Conservation (phyloP, 2,797 vertebrate genomes). For the Bradypus variegatus region DNA sequence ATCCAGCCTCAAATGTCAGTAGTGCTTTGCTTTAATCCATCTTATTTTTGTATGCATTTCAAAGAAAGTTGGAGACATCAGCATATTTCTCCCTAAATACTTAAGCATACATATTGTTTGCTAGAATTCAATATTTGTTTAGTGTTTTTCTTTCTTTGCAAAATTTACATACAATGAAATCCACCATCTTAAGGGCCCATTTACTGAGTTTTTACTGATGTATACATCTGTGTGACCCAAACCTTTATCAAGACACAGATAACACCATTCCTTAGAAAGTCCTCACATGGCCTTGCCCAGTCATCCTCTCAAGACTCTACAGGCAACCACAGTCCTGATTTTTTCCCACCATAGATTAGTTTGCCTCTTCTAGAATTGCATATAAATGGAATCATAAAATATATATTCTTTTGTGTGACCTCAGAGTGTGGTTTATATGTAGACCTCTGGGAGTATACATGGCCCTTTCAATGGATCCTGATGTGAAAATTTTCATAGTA, state of each 20-base stretch:
- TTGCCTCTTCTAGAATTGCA: not conserved
- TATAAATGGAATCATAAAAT: not conserved
- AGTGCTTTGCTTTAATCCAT: not conserved
- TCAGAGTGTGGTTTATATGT: not conserved
- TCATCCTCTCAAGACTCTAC: fast-evolving
- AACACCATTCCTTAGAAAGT: not conserved
- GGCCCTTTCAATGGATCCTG: not conserved
- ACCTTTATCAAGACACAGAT: not conserved
- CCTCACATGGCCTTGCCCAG: not conserved
- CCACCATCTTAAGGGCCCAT: not conserved
- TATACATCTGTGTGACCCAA: no score
- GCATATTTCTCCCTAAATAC: not conserved
- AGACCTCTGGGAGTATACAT: not conserved
- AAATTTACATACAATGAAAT: not conserved
- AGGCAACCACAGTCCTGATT: not conserved
- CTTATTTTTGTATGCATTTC: not conserved
- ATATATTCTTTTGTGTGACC: not conserved
- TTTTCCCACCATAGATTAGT: not conserved
- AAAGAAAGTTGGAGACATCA: not conserved
- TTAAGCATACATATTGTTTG: not conserved
- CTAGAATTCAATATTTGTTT: not conserved
- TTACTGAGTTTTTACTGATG: not conserved
- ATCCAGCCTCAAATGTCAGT: fast-evolving
- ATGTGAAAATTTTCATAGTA: not conserved
- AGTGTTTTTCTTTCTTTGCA: not conserved